Evolutionary conservation across 2,797 vertebrate genomes (phyloP).

Genomic region (Anguilla obscura): DNA sequence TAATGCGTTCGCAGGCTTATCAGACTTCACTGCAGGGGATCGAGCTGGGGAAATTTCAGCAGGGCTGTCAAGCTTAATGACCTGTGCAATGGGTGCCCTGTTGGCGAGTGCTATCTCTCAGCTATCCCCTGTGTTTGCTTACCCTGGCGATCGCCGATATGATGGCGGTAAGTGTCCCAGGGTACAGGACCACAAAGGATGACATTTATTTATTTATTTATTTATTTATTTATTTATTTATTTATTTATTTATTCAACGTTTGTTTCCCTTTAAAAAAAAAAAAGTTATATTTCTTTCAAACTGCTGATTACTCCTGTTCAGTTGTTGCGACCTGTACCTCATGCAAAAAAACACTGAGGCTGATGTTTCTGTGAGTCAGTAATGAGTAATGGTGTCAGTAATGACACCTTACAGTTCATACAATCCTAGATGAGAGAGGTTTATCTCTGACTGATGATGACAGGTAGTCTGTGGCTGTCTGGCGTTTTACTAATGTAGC

Average conservation of each 20-base stretch:
- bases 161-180: no score
- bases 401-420: neutral
- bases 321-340: neutral
- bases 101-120: neutral
- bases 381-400: neutral
- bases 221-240: neutral
- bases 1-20: neutral
- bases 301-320: neutral
- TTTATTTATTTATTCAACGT: neutral
- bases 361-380: neutral
- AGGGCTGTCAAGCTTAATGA: constrained; percentile 5
- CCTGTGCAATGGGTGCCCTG: neutral
- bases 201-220: neutral
- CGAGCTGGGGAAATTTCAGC: neutral
- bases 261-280: neutral
- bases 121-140: neutral
- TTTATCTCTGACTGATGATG: neutral
- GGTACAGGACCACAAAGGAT: neutral
- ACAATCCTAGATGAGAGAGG: neutral
- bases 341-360: neutral
- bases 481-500: neutral
- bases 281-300: neutral
- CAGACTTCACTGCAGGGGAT: neutral
- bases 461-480: neutral
- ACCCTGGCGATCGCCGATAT: neutral